Conservation (phyloP, 2,888 invertebrate species). For the Lordiphosa fenestrarum region DNA sequence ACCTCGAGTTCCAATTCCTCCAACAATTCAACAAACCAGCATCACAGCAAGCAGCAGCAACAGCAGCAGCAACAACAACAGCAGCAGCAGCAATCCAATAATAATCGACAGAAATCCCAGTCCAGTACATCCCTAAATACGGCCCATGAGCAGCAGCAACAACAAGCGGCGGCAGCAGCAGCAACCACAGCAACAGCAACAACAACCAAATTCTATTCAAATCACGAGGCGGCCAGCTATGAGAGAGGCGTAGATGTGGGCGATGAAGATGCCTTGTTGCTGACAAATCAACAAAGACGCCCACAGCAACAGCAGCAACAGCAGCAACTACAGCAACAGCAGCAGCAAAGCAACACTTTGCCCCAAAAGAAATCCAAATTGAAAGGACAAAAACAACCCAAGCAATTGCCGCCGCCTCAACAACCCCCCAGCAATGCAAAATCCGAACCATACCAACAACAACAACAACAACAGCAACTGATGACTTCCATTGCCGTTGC, state of each 20-base stretch:
- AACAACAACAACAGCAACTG: slow-evolving; percentile 45
- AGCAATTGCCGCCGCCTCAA: slow-evolving; percentile 65
- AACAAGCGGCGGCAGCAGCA: slow-evolving; percentile 25
- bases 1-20: slow-evolving; percentile 79
- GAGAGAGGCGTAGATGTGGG: slow-evolving; percentile 77
- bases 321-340: slow-evolving; percentile 32
- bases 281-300: slow-evolving; percentile 52
- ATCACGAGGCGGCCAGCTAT: slow-evolving; percentile 60
- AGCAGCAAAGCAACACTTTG: slow-evolving; percentile 69
- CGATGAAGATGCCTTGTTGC: slow-evolving; percentile 61
- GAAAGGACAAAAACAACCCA: slow-evolving; percentile 78
- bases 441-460: slow-evolving; percentile 20
- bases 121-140: slow-evolving; percentile 76
- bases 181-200: slow-evolving; percentile 16
- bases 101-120: slow-evolving; percentile 75
- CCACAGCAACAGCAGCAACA: slow-evolving; percentile 38
- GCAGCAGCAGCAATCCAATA: slow-evolving; percentile 63
- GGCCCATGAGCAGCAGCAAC: slow-evolving; percentile 62
- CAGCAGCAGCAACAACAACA: slow-evolving; percentile 51
- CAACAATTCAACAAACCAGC: slow-evolving; percentile 60
- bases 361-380: slow-evolving; percentile 75
- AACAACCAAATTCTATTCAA: slow-evolving; percentile 70
- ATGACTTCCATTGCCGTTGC: slow-evolving; percentile 66
- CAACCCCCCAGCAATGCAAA: slow-evolving; percentile 3
- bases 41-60: slow-evolving; percentile 51